Evolutionary conservation across 2,888 invertebrate species (phyloP).

Genomic region (Xestia rhomboidea): DNA sequence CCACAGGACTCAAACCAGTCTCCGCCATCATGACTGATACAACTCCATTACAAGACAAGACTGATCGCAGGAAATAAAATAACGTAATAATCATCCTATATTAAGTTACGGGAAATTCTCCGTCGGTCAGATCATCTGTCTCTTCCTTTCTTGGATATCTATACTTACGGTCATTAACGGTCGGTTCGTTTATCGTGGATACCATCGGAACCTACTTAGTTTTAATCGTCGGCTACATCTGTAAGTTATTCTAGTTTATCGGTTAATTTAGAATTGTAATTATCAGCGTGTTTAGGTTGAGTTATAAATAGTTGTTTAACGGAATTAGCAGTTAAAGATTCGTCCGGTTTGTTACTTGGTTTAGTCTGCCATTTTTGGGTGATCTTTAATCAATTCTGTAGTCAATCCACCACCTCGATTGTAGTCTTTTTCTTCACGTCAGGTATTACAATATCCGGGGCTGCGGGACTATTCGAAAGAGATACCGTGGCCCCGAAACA

Average conservation of each 20-base stretch:
- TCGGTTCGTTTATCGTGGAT: slow-evolving; percentile 54
- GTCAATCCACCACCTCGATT: neutral
- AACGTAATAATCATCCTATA: slow-evolving; percentile 47
- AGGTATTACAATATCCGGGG: neutral
- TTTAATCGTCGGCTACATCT: slow-evolving; percentile 50
- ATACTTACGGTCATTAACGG: slow-evolving; percentile 64
- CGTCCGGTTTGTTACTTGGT: neutral
- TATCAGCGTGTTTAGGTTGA: slow-evolving; percentile 15
- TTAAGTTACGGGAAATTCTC: slow-evolving; percentile 66
- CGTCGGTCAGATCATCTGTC: slow-evolving; percentile 62
- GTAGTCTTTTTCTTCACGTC: neutral
- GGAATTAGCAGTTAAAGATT: neutral
- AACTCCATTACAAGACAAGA: slow-evolving; percentile 19
- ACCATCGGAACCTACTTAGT: slow-evolving; percentile 49
- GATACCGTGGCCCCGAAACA: no score
- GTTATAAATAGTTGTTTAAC: slow-evolving; percentile 6
- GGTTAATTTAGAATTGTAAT: slow-evolving; percentile 37
- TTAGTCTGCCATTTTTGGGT: neutral
- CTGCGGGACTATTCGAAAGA: no score
- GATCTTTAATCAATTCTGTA: neutral
- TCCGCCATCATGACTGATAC: neutral
- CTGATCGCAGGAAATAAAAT: slow-evolving; percentile 44
- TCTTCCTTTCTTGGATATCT: slow-evolving; percentile 65
- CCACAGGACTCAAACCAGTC: neutral
- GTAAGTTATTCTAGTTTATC: slow-evolving; percentile 47